phyloP scores from a whole-genome alignment of 2,888 invertebrate genomes.

The Lysandra coridon region DNA sequence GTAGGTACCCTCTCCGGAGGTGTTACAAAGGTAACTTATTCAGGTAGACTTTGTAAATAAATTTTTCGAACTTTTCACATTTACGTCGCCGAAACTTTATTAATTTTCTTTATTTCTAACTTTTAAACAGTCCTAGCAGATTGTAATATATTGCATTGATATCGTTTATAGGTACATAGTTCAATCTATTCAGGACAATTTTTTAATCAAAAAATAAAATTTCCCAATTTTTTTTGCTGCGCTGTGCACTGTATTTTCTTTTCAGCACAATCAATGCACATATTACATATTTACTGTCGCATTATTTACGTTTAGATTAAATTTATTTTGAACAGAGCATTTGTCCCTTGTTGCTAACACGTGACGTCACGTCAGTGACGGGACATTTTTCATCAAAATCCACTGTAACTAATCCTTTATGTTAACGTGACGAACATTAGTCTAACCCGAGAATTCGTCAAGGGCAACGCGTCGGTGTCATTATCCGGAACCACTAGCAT shows the following conservation, averaged over 20 bases:
- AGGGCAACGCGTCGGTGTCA: not conserved
- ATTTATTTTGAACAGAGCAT: too few species aligned
- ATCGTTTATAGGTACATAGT: too few species aligned
- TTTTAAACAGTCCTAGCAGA: not conserved
- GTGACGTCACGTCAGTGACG: not conserved
- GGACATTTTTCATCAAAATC: conserved; percentile 4
- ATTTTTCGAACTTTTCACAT: conserved; percentile 8
- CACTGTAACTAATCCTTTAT: not conserved
- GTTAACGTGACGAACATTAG: not conserved
- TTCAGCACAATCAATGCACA: too few species aligned
- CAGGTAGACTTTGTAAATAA: not conserved
- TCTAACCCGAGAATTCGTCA: conserved; percentile 11
- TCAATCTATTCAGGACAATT: too few species aligned
- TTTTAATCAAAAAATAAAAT: too few species aligned
- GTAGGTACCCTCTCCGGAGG: not conserved
- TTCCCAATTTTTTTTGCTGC: too few species aligned
- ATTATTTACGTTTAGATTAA: too few species aligned
- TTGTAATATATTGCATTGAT: not conserved
- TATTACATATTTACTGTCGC: too few species aligned
- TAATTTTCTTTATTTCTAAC: not conserved
- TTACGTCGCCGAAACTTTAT: not conserved
- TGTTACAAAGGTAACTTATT: not conserved
- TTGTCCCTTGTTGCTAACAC: not conserved
- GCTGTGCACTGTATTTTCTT: too few species aligned
- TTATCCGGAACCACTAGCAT: not conserved